Percentiles rank a stretch among this genome's conserved stretches.
Conservation (phyloP, 2,888 invertebrate species). For the Pilophorus perplexus region DNA sequence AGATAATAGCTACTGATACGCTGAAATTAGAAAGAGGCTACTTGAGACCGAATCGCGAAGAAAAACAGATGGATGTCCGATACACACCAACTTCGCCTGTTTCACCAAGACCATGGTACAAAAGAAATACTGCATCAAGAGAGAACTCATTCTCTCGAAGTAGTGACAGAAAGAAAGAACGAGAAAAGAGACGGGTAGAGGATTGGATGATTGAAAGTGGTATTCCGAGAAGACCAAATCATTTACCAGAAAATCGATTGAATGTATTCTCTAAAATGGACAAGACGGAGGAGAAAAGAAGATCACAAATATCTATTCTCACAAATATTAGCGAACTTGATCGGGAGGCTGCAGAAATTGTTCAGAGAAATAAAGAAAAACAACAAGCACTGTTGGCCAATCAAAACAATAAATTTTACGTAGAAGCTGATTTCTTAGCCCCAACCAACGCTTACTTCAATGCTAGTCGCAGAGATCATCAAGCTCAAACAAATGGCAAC, state of each 20-base stretch:
- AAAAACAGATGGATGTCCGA: constrained; percentile 44
- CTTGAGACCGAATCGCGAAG: constrained; percentile 54
- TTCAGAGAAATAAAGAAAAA: constrained; percentile 58
- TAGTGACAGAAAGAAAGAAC: constrained; percentile 44
- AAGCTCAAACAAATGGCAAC: constrained; percentile 55
- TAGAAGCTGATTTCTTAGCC: constrained; percentile 17
- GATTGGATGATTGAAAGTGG: constrained; percentile 54
- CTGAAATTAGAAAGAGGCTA: constrained; percentile 56
- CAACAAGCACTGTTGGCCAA: constrained; percentile 50
- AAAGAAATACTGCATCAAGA: constrained; percentile 53
- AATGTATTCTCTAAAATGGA: constrained; percentile 48
- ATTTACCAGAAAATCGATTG: constrained; percentile 42
- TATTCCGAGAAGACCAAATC: constrained; percentile 44
- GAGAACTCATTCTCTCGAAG: constrained; percentile 38
- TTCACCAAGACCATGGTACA: constrained; percentile 66
- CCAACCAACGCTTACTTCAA: constrained; percentile 46
- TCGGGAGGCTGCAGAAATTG: constrained; percentile 72
- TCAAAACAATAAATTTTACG: constrained; percentile 51
- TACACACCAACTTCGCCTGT: constrained; percentile 53
- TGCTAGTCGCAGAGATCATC: constrained; percentile 49
- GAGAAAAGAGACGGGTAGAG: constrained; percentile 49
- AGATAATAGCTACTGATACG: constrained; percentile 49
- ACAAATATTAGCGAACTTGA: constrained; percentile 78
- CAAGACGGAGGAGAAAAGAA: constrained; percentile 56
- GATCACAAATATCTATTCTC: constrained; percentile 61